phyloP scores from a whole-genome alignment of 2,888 invertebrate genomes.

The Tetramorium bicarinatum region DNA sequence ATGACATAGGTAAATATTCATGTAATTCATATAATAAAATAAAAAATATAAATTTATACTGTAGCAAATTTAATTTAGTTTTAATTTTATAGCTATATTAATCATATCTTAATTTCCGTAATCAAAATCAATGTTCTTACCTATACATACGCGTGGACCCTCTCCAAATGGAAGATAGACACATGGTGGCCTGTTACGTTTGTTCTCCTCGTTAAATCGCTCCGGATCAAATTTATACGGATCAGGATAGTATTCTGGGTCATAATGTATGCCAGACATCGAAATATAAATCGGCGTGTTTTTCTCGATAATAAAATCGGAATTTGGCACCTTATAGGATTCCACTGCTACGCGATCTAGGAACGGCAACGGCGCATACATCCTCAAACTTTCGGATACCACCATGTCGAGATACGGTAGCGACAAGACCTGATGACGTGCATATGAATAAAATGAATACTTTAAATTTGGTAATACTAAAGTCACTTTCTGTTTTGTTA shows the following conservation, averaged over 20 bases:
- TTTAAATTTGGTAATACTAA: background rate
- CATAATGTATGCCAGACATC: slow-evolving; percentile 81
- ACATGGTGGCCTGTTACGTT: slow-evolving; percentile 75
- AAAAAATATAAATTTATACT: background rate
- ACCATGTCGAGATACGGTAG: slow-evolving; percentile 78
- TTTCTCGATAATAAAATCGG: slow-evolving; percentile 76
- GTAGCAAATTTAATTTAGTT: background rate
- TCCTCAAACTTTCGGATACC: slow-evolving; percentile 84
- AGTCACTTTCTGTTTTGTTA: background rate
- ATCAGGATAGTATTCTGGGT: slow-evolving; percentile 82
- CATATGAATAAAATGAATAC: background rate
- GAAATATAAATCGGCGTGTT: slow-evolving; percentile 82
- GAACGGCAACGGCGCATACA: slow-evolving; percentile 81
- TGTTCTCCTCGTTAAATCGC: slow-evolving; percentile 82
- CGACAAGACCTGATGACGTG: background rate
- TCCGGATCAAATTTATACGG: slow-evolving; percentile 85
- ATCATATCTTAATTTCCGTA: background rate
- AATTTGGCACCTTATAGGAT: slow-evolving; percentile 77
- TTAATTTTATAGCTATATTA: background rate
- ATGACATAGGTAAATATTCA: background rate
- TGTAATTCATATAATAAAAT: background rate
- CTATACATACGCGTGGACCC: slow-evolving; percentile 81
- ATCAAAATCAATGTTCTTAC: slow-evolving; percentile 64
- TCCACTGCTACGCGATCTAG: slow-evolving; percentile 63
- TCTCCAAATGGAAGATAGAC: slow-evolving; percentile 82